Conservation (phyloP, 1,140 invertebrate species). For the Ceratina australensis region DNA sequence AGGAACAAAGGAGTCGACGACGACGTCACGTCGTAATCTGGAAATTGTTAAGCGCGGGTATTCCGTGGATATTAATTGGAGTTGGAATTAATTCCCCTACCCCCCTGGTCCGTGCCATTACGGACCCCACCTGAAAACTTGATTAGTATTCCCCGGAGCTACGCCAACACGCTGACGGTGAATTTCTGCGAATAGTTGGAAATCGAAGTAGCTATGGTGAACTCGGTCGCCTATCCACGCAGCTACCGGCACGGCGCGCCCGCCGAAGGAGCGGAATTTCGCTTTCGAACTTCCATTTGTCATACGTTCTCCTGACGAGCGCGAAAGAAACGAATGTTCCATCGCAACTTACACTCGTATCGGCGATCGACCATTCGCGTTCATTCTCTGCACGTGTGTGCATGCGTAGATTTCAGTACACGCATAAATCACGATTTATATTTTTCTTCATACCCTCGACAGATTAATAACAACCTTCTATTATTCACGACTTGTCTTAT, state of each 20-base stretch:
- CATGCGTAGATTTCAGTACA: too few relatives aligned
- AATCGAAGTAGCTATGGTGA: constrained; percentile 53
- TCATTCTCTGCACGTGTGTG: too few relatives aligned
- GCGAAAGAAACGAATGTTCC: constrained; percentile 47
- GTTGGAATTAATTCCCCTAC: constrained; percentile 64
- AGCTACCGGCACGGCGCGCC: constrained; percentile 15
- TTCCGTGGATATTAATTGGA: constrained; percentile 66
- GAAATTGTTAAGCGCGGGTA: constrained; percentile 57
- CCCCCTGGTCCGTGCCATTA: constrained; percentile 41
- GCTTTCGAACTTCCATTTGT: constrained; percentile 35
- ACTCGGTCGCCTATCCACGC: constrained; percentile 34
- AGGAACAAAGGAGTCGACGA: constrained; percentile 36
- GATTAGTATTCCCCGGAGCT: constrained; percentile 62
- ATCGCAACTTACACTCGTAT: constrained; percentile 6
- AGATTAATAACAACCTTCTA: too few relatives aligned
- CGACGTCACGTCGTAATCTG: constrained; percentile 29
- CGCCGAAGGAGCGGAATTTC: constrained; percentile 32
- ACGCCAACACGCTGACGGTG: constrained; percentile 56
- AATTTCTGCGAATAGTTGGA: constrained; percentile 60
- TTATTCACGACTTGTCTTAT: too few relatives aligned
- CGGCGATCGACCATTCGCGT: background rate
- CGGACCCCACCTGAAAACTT: constrained; percentile 60
- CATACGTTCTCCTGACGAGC: constrained; percentile 5
- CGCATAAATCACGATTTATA: too few relatives aligned
- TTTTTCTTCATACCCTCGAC: too few relatives aligned